These are phyloP conservation scores for Hirtodrosophila histrioides DNA, from an alignment of 2,888 invertebrate species.

Conservation along the genomic window DNA sequence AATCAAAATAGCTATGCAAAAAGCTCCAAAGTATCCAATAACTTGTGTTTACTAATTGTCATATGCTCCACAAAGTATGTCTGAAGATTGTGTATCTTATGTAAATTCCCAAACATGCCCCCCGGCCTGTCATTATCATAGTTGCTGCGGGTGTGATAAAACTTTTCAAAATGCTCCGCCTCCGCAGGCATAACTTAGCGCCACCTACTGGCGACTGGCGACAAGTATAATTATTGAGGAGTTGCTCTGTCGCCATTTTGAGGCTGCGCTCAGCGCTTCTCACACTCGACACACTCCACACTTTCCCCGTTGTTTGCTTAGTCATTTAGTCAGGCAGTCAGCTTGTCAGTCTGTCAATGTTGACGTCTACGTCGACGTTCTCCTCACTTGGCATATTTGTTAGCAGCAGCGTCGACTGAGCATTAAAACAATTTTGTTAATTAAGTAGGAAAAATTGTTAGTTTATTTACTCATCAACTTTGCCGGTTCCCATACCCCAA, in stretches of 20 bases:
- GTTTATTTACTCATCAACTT: slow-evolving; percentile 79
- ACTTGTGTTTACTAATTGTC: no score
- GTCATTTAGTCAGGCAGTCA: slow-evolving; percentile 64
- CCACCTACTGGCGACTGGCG: slow-evolving; percentile 42
- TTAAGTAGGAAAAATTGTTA: slow-evolving; percentile 80
- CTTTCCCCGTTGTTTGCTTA: slow-evolving; percentile 61
- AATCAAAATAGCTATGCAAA: no score
- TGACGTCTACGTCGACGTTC: slow-evolving; percentile 37
- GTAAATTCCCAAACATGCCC: slow-evolving; percentile 14
- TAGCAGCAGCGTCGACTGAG: slow-evolving; percentile 35
- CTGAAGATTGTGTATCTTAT: not conserved
- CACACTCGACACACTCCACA: slow-evolving; percentile 5
- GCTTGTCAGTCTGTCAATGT: slow-evolving; percentile 49
- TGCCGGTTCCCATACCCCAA: slow-evolving; percentile 55
- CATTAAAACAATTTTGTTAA: slow-evolving; percentile 79
- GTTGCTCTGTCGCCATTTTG: slow-evolving; percentile 44
- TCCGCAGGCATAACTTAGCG: slow-evolving; percentile 13
- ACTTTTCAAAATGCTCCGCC: slow-evolving; percentile 7
- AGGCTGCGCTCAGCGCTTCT: slow-evolving; percentile 12
- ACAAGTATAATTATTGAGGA: slow-evolving; percentile 69
- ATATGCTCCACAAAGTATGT: no score
- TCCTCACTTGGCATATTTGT: slow-evolving; percentile 62
- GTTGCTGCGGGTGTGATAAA: slow-evolving; percentile 15
- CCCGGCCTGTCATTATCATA: slow-evolving; percentile 26
- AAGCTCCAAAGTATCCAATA: no score